Base-by-base conservation (phyloP, 2,888 invertebrate genomes). In the Drosophila subquinaria region DNA sequence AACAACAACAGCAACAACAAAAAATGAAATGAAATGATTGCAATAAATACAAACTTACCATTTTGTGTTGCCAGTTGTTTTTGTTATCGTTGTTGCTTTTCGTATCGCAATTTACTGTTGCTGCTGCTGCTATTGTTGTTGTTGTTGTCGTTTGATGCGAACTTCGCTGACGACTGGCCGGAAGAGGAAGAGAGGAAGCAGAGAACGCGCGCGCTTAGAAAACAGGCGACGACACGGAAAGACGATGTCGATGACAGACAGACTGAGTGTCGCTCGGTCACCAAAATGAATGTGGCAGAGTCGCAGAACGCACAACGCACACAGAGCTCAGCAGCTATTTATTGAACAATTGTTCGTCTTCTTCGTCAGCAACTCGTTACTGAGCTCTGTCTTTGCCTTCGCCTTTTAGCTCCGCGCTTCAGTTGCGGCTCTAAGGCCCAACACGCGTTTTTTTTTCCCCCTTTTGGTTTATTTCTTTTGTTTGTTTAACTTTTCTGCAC, bases 401-500 rank as follows among this genome's bases (percentile, higher is more conserved):
- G 60, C 47, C 47, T 61, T 53, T 42, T 20, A 45, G 45, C 43
- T 63, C 35, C 55, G 43, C 69, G 72, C 66, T 71, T 73, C 23
- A 50, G 35, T 57, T 62, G 61, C 53, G 60, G 50, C 74, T 63
- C 53, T 59, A 17, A 35, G 30, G 48, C 47, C 62, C 64, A 65
- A 59, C 79, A 76, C 76, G 70, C 76, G 75, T 74, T 70, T 70
- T 72, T 62, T 48, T 51, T 30, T 45, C 45, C 42, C n/a, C 53
- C 38, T n/a, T 60, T 60, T 69, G 69, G 50, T 64, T 45, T 69
- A 69, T 52, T 77, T 69, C 76, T 74, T 78, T 79, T 76, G 76
- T 79, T 76, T 76, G 76, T 79, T 78, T 74, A 66, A 79, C 51
- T 66, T 79, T 74, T 62, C 51, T 74, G 70, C 66, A 56, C 64